A percentile compares a stretch with the other conserved stretches of the same genome.
Evolutionary conservation across 2,113 vertebrate genomes (phyloP).

Genomic region (Leiothrix lutea): DNA sequence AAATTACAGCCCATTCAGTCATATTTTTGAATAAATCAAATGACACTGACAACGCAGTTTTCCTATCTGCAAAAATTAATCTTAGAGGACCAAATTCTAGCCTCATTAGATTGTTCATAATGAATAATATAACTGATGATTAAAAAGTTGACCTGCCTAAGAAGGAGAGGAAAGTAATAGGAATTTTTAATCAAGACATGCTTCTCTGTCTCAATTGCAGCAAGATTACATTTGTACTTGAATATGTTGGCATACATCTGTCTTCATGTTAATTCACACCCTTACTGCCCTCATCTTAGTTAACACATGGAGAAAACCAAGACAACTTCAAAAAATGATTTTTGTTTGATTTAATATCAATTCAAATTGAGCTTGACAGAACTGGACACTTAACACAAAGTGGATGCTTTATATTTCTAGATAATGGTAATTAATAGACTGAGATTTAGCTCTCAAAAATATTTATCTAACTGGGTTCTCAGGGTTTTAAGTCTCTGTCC

Average conservation of each 20-base stretch:
- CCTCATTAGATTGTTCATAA: conserved; percentile 49
- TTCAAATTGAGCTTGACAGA: neutral
- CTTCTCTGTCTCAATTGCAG: neutral
- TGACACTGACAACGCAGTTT: conserved; percentile 52
- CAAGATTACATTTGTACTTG: neutral
- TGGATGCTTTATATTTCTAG: neutral
- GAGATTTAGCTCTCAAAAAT: neutral
- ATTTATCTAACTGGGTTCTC: neutral
- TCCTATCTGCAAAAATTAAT: conserved; percentile 51
- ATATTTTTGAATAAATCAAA: conserved; percentile 63
- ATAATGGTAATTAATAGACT: neutral
- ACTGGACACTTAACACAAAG: neutral
- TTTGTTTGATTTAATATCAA: neutral
- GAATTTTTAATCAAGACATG: conserved; percentile 19
- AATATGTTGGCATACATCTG: neutral
- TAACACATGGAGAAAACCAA: neutral
- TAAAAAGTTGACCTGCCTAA: conserved; percentile 27
- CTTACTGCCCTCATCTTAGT: neutral
- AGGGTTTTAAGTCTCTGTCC: neutral
- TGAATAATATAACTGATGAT: neutral
- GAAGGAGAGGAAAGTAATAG: neutral
- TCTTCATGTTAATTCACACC: neutral
- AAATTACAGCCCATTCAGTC: conserved; percentile 52
- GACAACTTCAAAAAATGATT: neutral
- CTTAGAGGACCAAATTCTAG: conserved; percentile 41